Percentiles rank a stretch among this genome's conserved stretches.
Conservation (phyloP, 2,888 invertebrate species). For the Diaprepes abbreviatus region DNA sequence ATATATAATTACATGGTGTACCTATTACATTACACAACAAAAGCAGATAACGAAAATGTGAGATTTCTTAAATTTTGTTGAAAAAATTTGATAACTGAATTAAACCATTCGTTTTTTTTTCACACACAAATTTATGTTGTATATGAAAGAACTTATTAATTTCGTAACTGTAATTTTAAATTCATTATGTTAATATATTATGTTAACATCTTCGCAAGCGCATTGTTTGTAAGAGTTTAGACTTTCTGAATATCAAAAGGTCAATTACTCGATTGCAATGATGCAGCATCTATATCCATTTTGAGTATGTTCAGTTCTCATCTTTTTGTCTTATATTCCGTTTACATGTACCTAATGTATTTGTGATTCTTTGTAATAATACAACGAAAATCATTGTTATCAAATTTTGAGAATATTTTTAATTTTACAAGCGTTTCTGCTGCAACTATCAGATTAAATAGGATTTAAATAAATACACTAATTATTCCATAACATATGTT, state of each 20-base stretch:
- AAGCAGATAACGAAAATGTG: neutral
- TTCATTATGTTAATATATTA: too few relatives aligned
- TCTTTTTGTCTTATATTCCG: neutral
- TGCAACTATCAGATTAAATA: conserved; percentile 37
- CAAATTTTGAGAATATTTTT: conserved; percentile 18
- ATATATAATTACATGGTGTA: conserved; percentile 1
- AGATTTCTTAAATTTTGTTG: neutral
- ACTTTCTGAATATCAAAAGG: too few relatives aligned
- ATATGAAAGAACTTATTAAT: too few relatives aligned
- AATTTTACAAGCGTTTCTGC: conserved; percentile 12
- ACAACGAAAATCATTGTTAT: conserved; percentile 30
- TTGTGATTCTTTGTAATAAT: conserved; percentile 8
- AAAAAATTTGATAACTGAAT: neutral
- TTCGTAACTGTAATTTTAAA: too few relatives aligned
- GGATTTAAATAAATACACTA: conserved; percentile 42
- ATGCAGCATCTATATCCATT: too few relatives aligned
- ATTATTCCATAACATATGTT: conserved; percentile 38
- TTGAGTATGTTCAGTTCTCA: too few relatives aligned
- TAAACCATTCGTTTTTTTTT: too few relatives aligned
- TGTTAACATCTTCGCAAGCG: too few relatives aligned
- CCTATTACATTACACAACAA: conserved; percentile 10
- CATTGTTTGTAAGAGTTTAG: too few relatives aligned
- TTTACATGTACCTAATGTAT: neutral
- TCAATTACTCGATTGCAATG: too few relatives aligned
- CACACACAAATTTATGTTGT: too few relatives aligned